Base-by-base conservation (phyloP, 2,888 invertebrate genomes). In the Dugesia japonica region DNA sequence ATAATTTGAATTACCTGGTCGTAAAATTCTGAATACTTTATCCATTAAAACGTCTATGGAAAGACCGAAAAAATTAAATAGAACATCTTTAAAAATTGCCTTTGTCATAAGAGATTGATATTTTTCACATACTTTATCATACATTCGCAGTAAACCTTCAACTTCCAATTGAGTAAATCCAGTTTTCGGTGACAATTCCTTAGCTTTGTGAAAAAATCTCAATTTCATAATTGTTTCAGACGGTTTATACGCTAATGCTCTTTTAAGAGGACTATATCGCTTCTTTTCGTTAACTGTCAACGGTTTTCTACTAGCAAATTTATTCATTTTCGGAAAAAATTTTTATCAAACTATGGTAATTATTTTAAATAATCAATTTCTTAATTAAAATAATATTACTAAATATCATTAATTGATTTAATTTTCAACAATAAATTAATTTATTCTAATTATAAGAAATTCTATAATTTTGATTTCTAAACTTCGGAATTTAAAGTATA, bases 161-260 rank as follows among this genome's bases (percentile, higher is more conserved):
- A 56, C 56, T 23, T 56, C 56, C 7, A 56, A 23, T 56, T 56
- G 56, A 4, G 56, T 38, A 23, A 56, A 56, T 9, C 56, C 56
- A n/a, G 56, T 56, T 56, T 56, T 56, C 4, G 56, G 56, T 13
- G 56, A 56, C 56, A 56, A 56, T 56, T 56, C 56, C 17, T 56
- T 56, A n/a, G 56, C 56, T n/a, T 56, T 56, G 56, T 56, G 56
- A 56, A 56, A 56, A 23, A 56, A 56, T 23, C 56, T 56, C n/a
- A 56, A 56, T 56, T 56, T 56, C 56, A 56, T 56, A 13, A 56
- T 56, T 20, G 56, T n/a, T 23, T 56, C 56, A 56, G 56, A 56
- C 4, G 56, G 56, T n/a, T 56, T 56, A 56, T 56, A n/a, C 1
- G 56, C 56, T n/a, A 56, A 23, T 23, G 56, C 56, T 56, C 23